Percentiles rank a stretch among this genome's conserved stretches.
Evolutionary conservation across 2,797 vertebrate genomes (phyloP).

Genomic region (Sebastes trivittatus): DNA sequence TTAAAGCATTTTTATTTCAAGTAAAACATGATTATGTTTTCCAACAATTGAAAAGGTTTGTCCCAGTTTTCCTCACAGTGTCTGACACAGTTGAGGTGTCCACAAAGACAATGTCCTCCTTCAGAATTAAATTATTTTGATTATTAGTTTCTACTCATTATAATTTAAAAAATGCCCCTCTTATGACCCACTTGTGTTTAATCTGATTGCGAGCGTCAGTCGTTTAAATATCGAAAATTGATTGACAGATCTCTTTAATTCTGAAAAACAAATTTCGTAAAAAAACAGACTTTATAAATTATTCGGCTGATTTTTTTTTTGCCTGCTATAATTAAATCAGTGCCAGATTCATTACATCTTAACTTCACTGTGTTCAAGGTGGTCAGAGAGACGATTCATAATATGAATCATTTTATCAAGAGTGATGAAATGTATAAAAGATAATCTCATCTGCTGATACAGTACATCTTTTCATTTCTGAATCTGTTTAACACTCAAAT

Average conservation of each 20-base stretch:
- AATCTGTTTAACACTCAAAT: not conserved
- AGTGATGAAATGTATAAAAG: not conserved
- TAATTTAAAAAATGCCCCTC: slow-evolving; percentile 8
- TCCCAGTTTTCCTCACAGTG: not conserved
- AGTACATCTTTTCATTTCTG: not conserved
- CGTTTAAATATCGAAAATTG: not conserved
- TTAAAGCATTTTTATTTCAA: slow-evolving; percentile 4
- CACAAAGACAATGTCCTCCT: not conserved
- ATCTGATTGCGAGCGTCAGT: slow-evolving; percentile 2
- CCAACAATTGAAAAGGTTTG: not conserved
- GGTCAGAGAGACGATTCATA: not conserved
- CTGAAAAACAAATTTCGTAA: not conserved
- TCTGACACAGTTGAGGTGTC: not conserved
- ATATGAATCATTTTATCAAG: not conserved
- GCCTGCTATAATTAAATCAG: not conserved
- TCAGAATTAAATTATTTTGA: slow-evolving; percentile 8
- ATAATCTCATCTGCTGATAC: not conserved
- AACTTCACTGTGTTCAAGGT: not conserved
- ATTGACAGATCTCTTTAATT: slow-evolving; percentile 11
- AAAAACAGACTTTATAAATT: not conserved
- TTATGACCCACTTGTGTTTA: slow-evolving; percentile 28
- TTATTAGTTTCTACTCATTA: slow-evolving; percentile 18
- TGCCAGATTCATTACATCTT: not conserved
- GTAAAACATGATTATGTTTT: not conserved
- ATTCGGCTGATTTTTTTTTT: not conserved